Evolutionary conservation across 2,797 vertebrate genomes (phyloP).

Genomic region (Loris lydekkerianus): DNA sequence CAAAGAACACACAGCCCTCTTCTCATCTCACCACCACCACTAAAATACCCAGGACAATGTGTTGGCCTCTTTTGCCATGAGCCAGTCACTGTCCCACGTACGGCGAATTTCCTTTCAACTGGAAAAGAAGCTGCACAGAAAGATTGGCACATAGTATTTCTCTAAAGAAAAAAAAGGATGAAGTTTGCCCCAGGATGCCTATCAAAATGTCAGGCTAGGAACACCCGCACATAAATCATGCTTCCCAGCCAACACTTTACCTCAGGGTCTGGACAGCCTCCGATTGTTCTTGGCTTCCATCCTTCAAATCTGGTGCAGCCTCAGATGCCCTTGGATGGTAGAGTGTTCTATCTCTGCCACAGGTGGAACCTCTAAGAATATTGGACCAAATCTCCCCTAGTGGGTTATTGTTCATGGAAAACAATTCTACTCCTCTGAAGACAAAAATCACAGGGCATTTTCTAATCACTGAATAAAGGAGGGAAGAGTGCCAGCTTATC

Average conservation of each 20-base stretch:
- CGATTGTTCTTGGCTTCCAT: background rate
- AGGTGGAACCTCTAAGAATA: background rate
- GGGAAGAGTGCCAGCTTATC: background rate
- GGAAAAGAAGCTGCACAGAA: slow-evolving; percentile 11
- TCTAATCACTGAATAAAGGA: slow-evolving; percentile 25
- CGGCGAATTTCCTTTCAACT: background rate
- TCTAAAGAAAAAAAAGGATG: slow-evolving; percentile 28
- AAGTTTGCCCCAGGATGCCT: background rate
- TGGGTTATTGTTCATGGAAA: slow-evolving; percentile 8
- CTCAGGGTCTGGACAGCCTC: background rate
- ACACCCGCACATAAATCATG: background rate
- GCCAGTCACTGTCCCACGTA: background rate
- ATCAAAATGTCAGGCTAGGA: background rate
- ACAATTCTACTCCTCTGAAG: background rate
- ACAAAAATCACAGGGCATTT: slow-evolving; percentile 38
- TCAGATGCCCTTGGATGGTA: background rate
- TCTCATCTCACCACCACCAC: background rate
- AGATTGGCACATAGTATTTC: background rate
- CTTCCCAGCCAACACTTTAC: slow-evolving; percentile 30
- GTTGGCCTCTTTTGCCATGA: background rate
- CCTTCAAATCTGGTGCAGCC: background rate
- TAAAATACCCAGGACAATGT: background rate
- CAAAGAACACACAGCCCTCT: background rate
- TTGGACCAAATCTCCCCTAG: background rate
- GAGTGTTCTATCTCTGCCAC: background rate